These are phyloP conservation scores for Drosophila equinoxialis DNA, from an alignment of 1,140 invertebrate species.

Conservation along the genomic window DNA sequence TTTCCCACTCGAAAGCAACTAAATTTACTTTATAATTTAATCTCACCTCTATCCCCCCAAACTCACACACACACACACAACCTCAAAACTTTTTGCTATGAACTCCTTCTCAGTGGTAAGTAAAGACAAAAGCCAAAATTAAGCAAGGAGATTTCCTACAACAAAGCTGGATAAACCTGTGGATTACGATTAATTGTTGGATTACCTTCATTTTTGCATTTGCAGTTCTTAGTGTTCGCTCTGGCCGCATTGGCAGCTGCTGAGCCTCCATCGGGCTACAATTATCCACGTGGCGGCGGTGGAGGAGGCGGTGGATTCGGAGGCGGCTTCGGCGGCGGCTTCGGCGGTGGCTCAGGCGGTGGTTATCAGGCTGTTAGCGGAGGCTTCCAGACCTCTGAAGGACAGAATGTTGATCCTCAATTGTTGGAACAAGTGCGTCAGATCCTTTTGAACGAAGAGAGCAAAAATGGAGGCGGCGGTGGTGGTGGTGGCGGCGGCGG, in stretches of 20 bases:
- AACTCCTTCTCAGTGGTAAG: constrained; percentile 83
- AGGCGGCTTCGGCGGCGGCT: constrained; percentile 79
- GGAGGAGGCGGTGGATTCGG: constrained; percentile 82
- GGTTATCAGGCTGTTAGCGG: constrained; percentile 89
- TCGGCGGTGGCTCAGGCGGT: constrained; percentile 82
- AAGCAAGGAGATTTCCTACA: not conserved
- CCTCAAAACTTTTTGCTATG: constrained; percentile 79
- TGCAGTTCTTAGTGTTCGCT: constrained; percentile 87
- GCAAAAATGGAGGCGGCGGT: constrained; percentile 84
- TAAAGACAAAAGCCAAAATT: constrained; percentile 25
- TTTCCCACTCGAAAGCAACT: constrained; percentile 82
- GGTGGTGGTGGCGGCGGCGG: constrained; percentile 82
- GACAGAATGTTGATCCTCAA: constrained; percentile 89
- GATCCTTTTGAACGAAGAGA: constrained; percentile 91
- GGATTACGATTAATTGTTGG: constrained; percentile 25
- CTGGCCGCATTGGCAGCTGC: constrained; percentile 86
- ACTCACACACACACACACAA: constrained; percentile 54
- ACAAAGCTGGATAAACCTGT: constrained; percentile 12
- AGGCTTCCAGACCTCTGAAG: constrained; percentile 90
- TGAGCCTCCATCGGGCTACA: constrained; percentile 87
- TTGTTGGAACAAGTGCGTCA: constrained; percentile 91
- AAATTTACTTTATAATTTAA: constrained; percentile 80
- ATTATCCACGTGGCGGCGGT: constrained; percentile 86
- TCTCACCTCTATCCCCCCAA: constrained; percentile 72
- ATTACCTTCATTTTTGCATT: constrained; percentile 59